Base-by-base conservation (phyloP, 2,797 vertebrate genomes). In the Hafferia zeledoni region DNA sequence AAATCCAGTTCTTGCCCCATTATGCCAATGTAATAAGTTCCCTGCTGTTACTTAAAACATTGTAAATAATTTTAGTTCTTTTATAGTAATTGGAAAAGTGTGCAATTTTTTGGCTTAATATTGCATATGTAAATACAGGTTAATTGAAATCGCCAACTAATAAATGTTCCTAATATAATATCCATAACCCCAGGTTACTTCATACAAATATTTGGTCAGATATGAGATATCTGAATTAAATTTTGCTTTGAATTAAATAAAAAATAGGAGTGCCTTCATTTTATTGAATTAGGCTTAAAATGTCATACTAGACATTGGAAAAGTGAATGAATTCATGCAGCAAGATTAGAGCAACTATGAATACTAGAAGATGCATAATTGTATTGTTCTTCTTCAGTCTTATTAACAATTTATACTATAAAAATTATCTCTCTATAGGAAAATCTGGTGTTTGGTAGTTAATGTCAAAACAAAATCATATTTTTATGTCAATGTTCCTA, bases 141-240 rank as follows among this genome's bases (percentile, higher is more conserved):
- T 96, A 94, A 93, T 87, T 94, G 81, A 95, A 95, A 96, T 82
- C 86, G 65, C 47, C 57, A 92, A 65, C 85, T 86, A 96, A 94
- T 89, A 92, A 95, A 85, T 63, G 50, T 78, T 91, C 24, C 13
- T 80, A 81, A 75, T 89, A 92, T 53, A 90, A 81, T 92, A 90
- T 85, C 88, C 63, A 88, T 95, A 94, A 94, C 69, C 37, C 7
- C 10, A 63, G 47, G 44, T 70, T 83, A 93, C 61, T 91, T 84
- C 85, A 60, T 69, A 63, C 55, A 91, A 94, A 72, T 79, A 91
- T 74, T 94, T 86, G 49, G 46, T 78, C 4, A 6, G 28, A 57
- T 84, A 72, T 61, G 28, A 92, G 69, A 92, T n/a, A 83, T 59
- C 49, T 77, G 79, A 82, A 92, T 89, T 84, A 89, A 87, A 70